Percentiles rank a stretch among this genome's conserved stretches.
Evolutionary conservation across 2,888 invertebrate species (phyloP).

Genomic region (Xylota segnis): DNA sequence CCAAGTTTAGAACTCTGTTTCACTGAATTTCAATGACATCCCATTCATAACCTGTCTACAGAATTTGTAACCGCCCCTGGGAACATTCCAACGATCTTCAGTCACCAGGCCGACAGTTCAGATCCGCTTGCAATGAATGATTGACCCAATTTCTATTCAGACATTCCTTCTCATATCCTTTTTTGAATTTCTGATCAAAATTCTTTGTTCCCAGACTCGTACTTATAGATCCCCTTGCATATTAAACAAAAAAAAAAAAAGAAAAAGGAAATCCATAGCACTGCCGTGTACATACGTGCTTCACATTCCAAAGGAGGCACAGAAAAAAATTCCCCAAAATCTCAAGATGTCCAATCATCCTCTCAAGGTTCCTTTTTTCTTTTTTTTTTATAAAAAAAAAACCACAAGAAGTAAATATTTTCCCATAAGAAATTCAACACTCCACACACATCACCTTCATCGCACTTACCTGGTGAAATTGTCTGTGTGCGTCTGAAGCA

Average conservation of each 20-base stretch:
- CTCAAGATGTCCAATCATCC: constrained; percentile 39
- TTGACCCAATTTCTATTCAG: constrained; percentile 10
- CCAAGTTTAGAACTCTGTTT: too few relatives aligned
- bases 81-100: not conserved
- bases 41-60: too few relatives aligned
- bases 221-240: not conserved
- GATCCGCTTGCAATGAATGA: not conserved
- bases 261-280: too few relatives aligned
- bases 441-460: not conserved
- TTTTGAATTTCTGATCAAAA: not conserved
- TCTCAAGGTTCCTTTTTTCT: constrained; percentile 13
- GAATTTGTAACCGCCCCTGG: too few relatives aligned
- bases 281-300: constrained; percentile 9
- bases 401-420: constrained; percentile 53
- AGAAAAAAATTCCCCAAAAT: constrained; percentile 26
- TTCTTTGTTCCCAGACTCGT: not conserved
- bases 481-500: constrained; percentile 68
- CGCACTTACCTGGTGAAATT: constrained; percentile 70
- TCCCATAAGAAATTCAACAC: constrained; percentile 74
- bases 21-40: too few relatives aligned
- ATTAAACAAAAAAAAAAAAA: not conserved
- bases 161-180: not conserved
- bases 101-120: not conserved
- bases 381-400: constrained; percentile 23
- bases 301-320: constrained; percentile 50